Evolutionary conservation across 2,113 vertebrate species (phyloP).

Genomic region (Callithrix jacchus): DNA sequence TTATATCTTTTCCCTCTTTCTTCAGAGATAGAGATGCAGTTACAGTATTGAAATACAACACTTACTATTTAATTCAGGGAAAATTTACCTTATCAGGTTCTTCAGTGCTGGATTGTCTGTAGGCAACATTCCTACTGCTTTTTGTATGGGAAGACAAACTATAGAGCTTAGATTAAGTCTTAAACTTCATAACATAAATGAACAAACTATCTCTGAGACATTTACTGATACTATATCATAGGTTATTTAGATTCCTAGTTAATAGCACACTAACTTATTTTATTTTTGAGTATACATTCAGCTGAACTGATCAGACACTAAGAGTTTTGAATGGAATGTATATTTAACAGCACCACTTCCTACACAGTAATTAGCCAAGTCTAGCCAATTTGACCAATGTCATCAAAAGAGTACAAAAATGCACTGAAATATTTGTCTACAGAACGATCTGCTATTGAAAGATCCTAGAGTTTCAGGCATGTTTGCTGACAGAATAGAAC

Average conservation of each 20-base stretch:
- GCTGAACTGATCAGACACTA: not conserved
- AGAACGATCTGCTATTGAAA: conserved; percentile 2
- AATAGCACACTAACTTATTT: not conserved
- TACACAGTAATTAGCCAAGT: not conserved
- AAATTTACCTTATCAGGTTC: not conserved
- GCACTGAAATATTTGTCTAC: not conserved
- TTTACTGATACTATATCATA: not conserved
- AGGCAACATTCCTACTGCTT: not conserved
- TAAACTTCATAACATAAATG: not conserved
- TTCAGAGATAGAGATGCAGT: not conserved
- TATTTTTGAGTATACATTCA: not conserved
- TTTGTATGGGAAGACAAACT: not conserved
- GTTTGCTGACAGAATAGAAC: not conserved
- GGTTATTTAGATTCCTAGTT: not conserved
- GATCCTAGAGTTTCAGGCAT: not conserved
- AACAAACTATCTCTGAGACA: not conserved
- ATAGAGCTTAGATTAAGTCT: not conserved
- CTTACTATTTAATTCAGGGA: not conserved
- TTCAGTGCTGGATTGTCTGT: not conserved
- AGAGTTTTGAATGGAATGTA: not conserved
- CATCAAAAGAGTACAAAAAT: not conserved
- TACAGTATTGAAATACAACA: not conserved
- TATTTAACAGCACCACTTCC: not conserved
- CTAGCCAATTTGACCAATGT: not conserved
- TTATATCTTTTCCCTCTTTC: not conserved